Evolutionary conservation across 2,797 vertebrate species (phyloP), one percentile per base, ranked within the genome.

Genomic region (Nasua narica): DNA sequence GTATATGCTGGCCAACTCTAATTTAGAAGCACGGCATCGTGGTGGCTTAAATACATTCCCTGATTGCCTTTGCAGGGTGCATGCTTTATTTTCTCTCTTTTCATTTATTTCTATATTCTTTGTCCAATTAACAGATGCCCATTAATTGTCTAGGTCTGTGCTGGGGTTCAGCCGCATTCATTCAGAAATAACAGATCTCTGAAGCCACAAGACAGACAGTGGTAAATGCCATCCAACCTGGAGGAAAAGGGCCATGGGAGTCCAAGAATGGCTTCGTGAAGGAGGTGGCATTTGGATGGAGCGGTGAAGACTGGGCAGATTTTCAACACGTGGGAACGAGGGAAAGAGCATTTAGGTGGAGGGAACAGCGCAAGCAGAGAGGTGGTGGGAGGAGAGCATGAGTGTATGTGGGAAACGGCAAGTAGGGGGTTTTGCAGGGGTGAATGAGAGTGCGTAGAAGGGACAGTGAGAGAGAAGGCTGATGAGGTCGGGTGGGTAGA

Each of bases 81-180:
- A 13, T 81, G 52, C n/a, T 79, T 86, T 89, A 81, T 74, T 81
- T 90, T 60, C 19, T 72, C 46, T 91, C 48, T 46, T 58, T 35
- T 7, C 90, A 19, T 56, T 60, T 74, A 77, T 29, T 29, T 46
- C 29, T 62, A 32, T 60, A 46, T 62, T 72, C 40, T 90, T 72
- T 89, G 25, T 46, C 50, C 46, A 40, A 37, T 62, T 65, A 90
- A 77, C 48, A 94, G 35, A 19, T 69, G 52, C 37, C 35, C 46
- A 15, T 77, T 91, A 18, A 32, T 72, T 83, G 32, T 88, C 54
- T 18, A 65, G 54, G 7, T 91, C 92, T 62, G 18, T 56, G 27
- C n/a, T 48, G 50, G 32, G n/a, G 27, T 40, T 37, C 23, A 69
- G 79, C 32, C 15, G 3, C 14, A 10, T 27, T 67, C 35, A 72